A percentile compares a stretch with the other conserved stretches of the same genome.
These are phyloP conservation scores for Orthosia incerta DNA, from an alignment of 2,888 invertebrate genomes.

Conservation along the genomic window DNA sequence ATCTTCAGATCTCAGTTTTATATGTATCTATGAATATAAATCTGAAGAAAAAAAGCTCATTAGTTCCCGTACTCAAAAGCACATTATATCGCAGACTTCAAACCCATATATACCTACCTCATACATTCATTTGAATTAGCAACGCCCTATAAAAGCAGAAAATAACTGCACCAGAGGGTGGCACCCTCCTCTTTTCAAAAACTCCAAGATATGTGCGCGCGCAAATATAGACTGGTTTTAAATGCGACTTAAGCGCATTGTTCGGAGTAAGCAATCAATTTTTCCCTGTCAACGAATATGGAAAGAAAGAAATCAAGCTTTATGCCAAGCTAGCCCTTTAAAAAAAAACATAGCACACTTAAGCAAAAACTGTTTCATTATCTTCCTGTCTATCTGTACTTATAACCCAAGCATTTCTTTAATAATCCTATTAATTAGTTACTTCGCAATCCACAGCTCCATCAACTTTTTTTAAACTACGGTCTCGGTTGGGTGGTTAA, in stretches of 20 bases:
- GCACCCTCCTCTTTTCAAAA: conserved; percentile 73
- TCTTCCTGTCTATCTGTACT: neutral
- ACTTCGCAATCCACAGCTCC: conserved; percentile 1
- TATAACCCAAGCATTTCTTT: neutral
- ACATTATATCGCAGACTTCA: conserved; percentile 27
- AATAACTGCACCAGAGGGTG: conserved; percentile 84
- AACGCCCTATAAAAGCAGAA: conserved; percentile 78
- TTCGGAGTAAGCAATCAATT: conserved; percentile 29
- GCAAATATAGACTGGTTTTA: conserved; percentile 54
- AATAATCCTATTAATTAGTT: neutral
- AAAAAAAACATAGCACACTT: neutral
- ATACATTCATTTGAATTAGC: conserved; percentile 74
- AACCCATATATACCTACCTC: conserved; percentile 34
- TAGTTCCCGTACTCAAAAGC: conserved; percentile 16
- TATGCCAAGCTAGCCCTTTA: neutral
- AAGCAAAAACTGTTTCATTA: neutral
- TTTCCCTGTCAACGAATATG: conserved; percentile 1
- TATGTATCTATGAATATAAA: neutral
- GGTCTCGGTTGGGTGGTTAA: conserved; percentile 3
- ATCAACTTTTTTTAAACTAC: conserved; percentile 8
- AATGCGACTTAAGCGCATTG: conserved; percentile 25
- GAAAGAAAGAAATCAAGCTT: neutral
- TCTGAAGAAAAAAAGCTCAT: conserved; percentile 24
- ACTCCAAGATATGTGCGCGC: conserved; percentile 60
- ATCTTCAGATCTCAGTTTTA: too few relatives aligned